phyloP scores from a whole-genome alignment of 2,888 invertebrate species.

The Lapara coniferarum region DNA sequence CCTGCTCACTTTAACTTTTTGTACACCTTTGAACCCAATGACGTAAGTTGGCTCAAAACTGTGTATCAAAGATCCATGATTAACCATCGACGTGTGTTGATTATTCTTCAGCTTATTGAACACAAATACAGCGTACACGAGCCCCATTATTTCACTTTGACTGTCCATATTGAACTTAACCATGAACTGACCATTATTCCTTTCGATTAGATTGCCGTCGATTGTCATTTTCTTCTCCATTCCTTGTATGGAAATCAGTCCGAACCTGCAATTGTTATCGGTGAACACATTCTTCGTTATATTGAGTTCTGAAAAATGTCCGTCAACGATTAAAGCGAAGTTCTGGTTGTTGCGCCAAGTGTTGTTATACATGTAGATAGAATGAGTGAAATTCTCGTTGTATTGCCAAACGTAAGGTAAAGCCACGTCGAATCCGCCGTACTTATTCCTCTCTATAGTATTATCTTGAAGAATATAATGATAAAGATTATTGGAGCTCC shows the following conservation, averaged over 20 bases:
- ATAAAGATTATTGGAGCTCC: slow-evolving; percentile 98
- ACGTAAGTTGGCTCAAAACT: slow-evolving; percentile 89
- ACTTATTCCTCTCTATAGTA: slow-evolving; percentile 91
- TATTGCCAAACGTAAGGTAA: slow-evolving; percentile 98
- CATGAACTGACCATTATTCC: slow-evolving; percentile 92
- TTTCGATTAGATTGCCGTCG: slow-evolving; percentile 89
- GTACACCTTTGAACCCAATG: slow-evolving; percentile 96
- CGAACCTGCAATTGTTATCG: slow-evolving; percentile 92
- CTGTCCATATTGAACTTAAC: slow-evolving; percentile 95
- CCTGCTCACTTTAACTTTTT: slow-evolving; percentile 94
- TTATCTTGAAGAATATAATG: slow-evolving; percentile 96
- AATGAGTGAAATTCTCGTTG: slow-evolving; percentile 97
- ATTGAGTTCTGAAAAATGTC: slow-evolving; percentile 96
- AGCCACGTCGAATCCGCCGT: slow-evolving; percentile 93
- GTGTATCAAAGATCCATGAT: slow-evolving; percentile 63
- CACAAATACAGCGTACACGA: slow-evolving; percentile 90
- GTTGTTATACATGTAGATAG: slow-evolving; percentile 93
- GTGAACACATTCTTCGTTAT: slow-evolving; percentile 93
- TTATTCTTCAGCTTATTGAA: slow-evolving; percentile 91
- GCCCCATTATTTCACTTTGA: slow-evolving; percentile 95
- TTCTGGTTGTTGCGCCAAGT: slow-evolving; percentile 93
- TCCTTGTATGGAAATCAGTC: slow-evolving; percentile 92
- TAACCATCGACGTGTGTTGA: slow-evolving; percentile 69
- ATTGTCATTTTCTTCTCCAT: slow-evolving; percentile 98
- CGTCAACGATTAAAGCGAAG: slow-evolving; percentile 93